These are phyloP conservation scores for Darevskia mixta DNA, from an alignment of 2,797 vertebrate genomes.

Conservation along the genomic window DNA sequence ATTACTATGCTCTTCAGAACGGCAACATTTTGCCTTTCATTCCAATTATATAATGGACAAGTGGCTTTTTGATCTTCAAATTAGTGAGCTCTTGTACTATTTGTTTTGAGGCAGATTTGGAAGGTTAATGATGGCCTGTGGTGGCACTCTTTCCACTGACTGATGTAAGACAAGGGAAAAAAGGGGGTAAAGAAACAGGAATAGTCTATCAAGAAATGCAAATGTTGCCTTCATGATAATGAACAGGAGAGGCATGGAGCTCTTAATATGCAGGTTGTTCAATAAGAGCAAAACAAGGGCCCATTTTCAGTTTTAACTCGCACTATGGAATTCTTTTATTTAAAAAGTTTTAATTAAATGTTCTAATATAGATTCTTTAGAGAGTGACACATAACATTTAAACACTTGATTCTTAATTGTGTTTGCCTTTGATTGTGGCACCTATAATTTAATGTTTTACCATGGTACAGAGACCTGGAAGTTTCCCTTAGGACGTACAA, in stretches of 20 bases:
- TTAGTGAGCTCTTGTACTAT: constrained; percentile 99
- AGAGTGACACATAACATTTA: constrained; percentile 89
- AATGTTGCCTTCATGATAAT: constrained; percentile 93
- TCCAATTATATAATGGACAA: constrained; percentile 99
- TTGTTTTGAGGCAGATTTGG: constrained; percentile 98
- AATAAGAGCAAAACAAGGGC: constrained; percentile 78
- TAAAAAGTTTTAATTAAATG: constrained; percentile 91
- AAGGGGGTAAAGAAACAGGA: constrained; percentile 84
- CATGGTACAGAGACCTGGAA: constrained; percentile 78
- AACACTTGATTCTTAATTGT: constrained; percentile 90
- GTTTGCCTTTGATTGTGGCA: constrained; percentile 84
- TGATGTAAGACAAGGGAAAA: constrained; percentile 85
- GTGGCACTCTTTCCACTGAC: constrained; percentile 91
- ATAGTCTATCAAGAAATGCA: constrained; percentile 92
- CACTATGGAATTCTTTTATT: constrained; percentile 78
- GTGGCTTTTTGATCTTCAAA: constrained; percentile 99
- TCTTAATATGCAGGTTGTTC: constrained; percentile 83
- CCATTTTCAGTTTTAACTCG: constrained; percentile 79
- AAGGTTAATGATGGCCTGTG: constrained; percentile 96
- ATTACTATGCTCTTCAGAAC: constrained; percentile 99
- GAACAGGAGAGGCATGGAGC: constrained; percentile 79
- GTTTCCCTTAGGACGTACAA: constrained; percentile 81
- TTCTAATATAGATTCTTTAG: constrained; percentile 87
- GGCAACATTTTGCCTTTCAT: constrained; percentile 96
- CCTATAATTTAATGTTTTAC: constrained; percentile 76